Conservation (phyloP, 2,113 vertebrate genomes). For the Leptocoma aspasia region DNA sequence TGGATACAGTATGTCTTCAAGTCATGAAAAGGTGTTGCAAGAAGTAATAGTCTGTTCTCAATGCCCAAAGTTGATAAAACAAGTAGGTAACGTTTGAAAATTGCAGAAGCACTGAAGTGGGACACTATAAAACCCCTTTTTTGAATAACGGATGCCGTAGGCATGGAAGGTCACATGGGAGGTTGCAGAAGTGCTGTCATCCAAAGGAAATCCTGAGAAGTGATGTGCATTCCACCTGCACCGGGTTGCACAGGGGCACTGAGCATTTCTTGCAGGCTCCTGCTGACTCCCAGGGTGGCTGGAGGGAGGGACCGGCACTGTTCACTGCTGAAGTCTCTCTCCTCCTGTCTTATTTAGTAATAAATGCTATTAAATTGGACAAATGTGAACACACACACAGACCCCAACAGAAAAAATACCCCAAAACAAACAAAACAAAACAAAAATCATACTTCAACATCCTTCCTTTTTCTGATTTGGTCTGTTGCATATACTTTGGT, state of each 20-base stretch:
- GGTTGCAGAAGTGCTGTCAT: neutral
- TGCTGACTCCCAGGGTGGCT: neutral
- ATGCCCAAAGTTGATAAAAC: neutral
- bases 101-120: neutral
- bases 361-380: neutral
- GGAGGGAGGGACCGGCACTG: neutral
- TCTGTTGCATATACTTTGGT: neutral
- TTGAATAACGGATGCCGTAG: accelerated
- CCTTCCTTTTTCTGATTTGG: neutral
- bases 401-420: neutral
- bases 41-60: neutral
- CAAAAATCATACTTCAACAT: neutral
- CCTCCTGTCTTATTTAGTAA: neutral
- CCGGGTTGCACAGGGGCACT: neutral
- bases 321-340: neutral
- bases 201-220: neutral
- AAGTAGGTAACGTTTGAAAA: neutral
- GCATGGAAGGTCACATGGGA: neutral
- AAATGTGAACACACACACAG: neutral
- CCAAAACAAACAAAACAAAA: neutral
- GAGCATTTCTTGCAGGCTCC: neutral
- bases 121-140: neutral
- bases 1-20: neutral
- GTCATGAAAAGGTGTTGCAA: neutral
- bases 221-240: neutral